These are phyloP conservation scores for Chironomus tentans DNA, from an alignment of 2,888 invertebrate species.

Conservation along the genomic window DNA sequence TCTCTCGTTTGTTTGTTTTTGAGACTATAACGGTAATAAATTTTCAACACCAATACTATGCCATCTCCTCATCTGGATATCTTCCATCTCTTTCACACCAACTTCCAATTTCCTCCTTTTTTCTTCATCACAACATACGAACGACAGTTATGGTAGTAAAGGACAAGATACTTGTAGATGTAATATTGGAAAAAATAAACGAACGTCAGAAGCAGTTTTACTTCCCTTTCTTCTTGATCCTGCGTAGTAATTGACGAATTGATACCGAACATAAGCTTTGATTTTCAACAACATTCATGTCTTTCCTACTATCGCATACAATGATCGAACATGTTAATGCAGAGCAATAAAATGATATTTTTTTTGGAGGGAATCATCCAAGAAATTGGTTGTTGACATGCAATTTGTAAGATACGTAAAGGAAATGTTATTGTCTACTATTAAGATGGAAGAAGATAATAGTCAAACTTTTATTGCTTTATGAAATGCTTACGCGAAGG, in stretches of 20 bases:
- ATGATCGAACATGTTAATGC: neutral
- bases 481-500: too few relatives aligned
- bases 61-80: neutral
- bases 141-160: too few relatives aligned
- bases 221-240: neutral
- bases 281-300: neutral
- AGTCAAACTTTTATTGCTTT: too few relatives aligned
- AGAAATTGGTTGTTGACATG: neutral
- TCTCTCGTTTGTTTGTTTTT: neutral
- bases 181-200: too few relatives aligned
- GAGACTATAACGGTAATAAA: constrained; percentile 2
- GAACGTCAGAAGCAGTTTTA: neutral
- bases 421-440: too few relatives aligned
- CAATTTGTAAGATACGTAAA: neutral
- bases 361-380: too few relatives aligned
- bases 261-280: neutral
- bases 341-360: neutral
- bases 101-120: too few relatives aligned
- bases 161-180: too few relatives aligned
- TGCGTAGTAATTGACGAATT: neutral
- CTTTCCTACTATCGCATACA: neutral
- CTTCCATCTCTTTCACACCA: neutral
- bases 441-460: too few relatives aligned
- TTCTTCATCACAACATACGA: too few relatives aligned
- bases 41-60: neutral